Evolutionary conservation across 2,888 invertebrate species (phyloP).

Genomic region (Schrankia costaestrigalis): DNA sequence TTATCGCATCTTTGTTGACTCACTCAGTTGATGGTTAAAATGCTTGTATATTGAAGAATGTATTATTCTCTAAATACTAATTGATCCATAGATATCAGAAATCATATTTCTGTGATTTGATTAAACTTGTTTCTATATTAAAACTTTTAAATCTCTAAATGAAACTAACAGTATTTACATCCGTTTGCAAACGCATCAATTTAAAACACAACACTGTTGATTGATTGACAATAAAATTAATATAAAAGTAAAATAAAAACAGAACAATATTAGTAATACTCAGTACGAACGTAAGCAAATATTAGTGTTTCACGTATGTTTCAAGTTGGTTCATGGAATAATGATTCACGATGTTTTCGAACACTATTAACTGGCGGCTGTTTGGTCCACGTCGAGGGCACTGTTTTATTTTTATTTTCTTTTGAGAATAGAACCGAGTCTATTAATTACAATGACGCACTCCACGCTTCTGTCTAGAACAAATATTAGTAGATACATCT

Average conservation of each 20-base stretch:
- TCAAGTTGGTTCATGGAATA: conserved; percentile 62
- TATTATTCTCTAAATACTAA: no score
- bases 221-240: conserved; percentile 28
- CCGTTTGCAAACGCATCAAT: no score
- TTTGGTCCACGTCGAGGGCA: conserved; percentile 48
- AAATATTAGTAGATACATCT: conserved; percentile 50
- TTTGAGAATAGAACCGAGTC: conserved; percentile 70
- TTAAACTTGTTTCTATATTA: no score
- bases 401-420: conserved; percentile 72
- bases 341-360: conserved; percentile 69
- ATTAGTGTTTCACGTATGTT: conserved; percentile 37
- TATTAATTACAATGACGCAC: conserved; percentile 78
- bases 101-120: no score
- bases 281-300: conserved; percentile 48
- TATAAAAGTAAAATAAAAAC: conserved; percentile 23
- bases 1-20: no score
- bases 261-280: conserved; percentile 25
- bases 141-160: no score
- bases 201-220: conserved; percentile 2
- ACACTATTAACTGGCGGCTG: conserved; percentile 21
- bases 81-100: no score
- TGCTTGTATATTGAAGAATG: no score
- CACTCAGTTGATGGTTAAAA: no score
- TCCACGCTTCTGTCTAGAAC: conserved; percentile 30
- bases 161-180: no score